Conservation (phyloP, 1,140 invertebrate genomes). For the Euura saliciscinereae region DNA sequence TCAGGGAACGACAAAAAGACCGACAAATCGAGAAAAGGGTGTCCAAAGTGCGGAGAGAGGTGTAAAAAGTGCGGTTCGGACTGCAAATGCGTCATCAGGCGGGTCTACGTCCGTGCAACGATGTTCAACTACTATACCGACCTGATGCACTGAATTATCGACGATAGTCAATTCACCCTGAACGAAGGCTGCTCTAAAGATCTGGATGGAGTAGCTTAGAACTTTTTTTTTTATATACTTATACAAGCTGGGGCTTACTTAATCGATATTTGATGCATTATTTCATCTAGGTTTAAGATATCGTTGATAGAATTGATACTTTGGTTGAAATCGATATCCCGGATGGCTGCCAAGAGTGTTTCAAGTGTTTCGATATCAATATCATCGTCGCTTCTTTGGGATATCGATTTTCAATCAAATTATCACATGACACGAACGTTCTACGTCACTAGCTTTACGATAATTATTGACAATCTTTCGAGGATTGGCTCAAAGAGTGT, state of each 20-base stretch:
- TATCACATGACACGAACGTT: neutral
- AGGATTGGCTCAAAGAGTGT: slow-evolving; percentile 3
- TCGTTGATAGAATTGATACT: too few relatives aligned
- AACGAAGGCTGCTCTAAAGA: too few relatives aligned
- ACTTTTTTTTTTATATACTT: neutral
- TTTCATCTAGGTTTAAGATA: too few relatives aligned
- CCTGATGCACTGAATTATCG: slow-evolving; percentile 52
- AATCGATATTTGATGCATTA: neutral
- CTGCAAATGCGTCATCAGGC: slow-evolving; percentile 43
- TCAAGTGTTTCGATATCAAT: neutral
- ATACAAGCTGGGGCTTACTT: too few relatives aligned
- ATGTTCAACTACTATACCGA: slow-evolving; percentile 50
- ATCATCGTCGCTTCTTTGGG: too few relatives aligned
- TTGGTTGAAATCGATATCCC: too few relatives aligned
- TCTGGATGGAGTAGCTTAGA: slow-evolving; percentile 9
- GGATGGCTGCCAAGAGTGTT: neutral
- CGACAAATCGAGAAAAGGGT: slow-evolving; percentile 12
- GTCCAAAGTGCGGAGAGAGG: slow-evolving; percentile 37
- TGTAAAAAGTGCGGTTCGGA: slow-evolving; percentile 42
- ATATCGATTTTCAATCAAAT: neutral
- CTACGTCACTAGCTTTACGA: neutral
- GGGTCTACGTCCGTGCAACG: slow-evolving; percentile 41
- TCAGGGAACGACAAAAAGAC: too few relatives aligned
- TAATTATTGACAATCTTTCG: slow-evolving; percentile 3
- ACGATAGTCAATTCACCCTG: too few relatives aligned